phyloP scores from a whole-genome alignment of 2,888 invertebrate genomes.

The Chrysodeixis includens region DNA sequence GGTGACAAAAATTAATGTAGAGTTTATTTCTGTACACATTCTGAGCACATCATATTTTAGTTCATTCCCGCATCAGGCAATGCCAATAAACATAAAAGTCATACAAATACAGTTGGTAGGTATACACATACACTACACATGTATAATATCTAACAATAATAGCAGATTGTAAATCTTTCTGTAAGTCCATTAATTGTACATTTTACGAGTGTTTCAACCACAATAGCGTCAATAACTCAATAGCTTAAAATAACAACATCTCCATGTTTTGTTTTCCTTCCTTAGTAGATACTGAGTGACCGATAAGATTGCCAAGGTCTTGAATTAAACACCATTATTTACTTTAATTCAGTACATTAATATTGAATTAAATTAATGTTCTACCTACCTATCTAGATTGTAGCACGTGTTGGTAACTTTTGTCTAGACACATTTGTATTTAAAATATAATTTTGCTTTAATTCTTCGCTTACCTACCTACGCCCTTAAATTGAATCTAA shows the following conservation, averaged over 20 bases:
- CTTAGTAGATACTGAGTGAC: slow-evolving; percentile 3
- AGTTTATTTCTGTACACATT: background rate
- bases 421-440: too few species aligned
- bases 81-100: background rate
- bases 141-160: background rate
- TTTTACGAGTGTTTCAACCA: background rate
- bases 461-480: too few species aligned
- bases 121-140: background rate
- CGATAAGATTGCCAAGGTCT: background rate
- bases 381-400: too few species aligned
- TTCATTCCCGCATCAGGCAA: background rate
- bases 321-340: background rate
- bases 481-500: too few species aligned
- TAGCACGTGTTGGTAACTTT: too few species aligned
- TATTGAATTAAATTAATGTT: too few species aligned
- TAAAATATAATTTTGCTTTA: too few species aligned
- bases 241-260: slow-evolving; percentile 1
- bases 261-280: background rate
- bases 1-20: too few species aligned
- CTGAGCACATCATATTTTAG: background rate
- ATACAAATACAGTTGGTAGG: background rate
- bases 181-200: background rate
- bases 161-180: slow-evolving; percentile 1
- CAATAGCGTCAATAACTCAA: slow-evolving; percentile 4
- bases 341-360: too few species aligned